Evolutionary conservation across 2,888 invertebrate genomes (phyloP).

Genomic region (Drosophila paucipuncta): DNA sequence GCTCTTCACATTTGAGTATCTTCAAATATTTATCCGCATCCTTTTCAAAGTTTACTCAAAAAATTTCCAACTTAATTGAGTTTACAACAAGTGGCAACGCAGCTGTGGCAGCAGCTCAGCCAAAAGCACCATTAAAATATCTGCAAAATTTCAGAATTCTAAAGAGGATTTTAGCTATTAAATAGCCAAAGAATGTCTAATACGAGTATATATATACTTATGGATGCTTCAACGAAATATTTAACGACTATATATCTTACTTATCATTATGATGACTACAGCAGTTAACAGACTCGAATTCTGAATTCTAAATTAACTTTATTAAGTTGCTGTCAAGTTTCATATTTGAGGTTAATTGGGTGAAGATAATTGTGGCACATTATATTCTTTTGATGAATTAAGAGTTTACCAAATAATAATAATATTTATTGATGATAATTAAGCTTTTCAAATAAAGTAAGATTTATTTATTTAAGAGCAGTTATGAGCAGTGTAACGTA

Average conservation of each 20-base stretch:
- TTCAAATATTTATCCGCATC: slow-evolving; percentile 71
- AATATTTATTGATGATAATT: background rate
- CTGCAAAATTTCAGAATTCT: slow-evolving; percentile 14
- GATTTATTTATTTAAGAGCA: background rate
- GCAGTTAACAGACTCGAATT: background rate
- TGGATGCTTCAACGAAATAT: background rate
- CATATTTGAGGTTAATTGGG: background rate
- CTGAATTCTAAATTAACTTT: background rate
- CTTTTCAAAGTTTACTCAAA: slow-evolving; percentile 50
- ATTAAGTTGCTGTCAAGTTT: background rate
- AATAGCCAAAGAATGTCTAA: background rate
- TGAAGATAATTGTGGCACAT: background rate
- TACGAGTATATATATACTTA: background rate
- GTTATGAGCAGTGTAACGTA: background rate
- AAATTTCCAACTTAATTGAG: slow-evolving; percentile 67
- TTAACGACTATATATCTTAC: background rate
- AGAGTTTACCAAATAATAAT: background rate
- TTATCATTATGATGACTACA: slow-evolving; percentile 3
- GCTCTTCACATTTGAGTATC: slow-evolving; percentile 48
- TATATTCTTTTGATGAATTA: background rate
- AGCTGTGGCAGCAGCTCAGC: background rate
- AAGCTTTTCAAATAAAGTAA: background rate
- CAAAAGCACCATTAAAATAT: slow-evolving; percentile 9
- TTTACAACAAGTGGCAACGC: slow-evolving; percentile 55
- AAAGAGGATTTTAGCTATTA: slow-evolving; percentile 27